phyloP scores from a whole-genome alignment of 2,888 invertebrate species.

The Mylabris sibirica region DNA sequence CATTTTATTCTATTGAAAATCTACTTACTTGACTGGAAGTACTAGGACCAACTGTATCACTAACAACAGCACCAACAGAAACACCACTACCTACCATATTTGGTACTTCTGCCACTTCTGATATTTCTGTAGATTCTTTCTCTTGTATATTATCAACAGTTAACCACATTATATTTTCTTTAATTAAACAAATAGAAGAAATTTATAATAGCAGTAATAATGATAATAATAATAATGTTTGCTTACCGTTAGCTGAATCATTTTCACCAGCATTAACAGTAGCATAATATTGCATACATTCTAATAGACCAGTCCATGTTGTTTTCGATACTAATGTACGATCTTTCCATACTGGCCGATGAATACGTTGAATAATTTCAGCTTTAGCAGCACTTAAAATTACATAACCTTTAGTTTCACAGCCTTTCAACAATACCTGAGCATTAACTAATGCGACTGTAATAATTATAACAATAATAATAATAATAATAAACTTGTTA shows the following conservation, averaged over 20 bases:
- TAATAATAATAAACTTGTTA: neutral
- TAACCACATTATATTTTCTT: conserved; percentile 96
- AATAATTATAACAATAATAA: too few relatives aligned
- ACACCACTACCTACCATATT: conserved; percentile 93
- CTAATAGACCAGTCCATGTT: conserved; percentile 93
- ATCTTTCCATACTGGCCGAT: conserved; percentile 89
- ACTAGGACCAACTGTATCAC: conserved; percentile 85
- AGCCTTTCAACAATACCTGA: conserved; percentile 93
- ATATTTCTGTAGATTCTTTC: conserved; percentile 79
- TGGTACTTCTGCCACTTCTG: conserved; percentile 83
- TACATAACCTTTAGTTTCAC: conserved; percentile 96
- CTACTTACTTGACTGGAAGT: conserved; percentile 62
- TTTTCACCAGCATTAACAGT: conserved; percentile 87
- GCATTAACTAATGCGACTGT: conserved; percentile 89
- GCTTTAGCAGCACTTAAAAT: conserved; percentile 96
- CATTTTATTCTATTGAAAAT: too few relatives aligned
- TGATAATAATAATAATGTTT: neutral
- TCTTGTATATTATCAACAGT: conserved; percentile 93
- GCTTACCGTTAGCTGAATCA: conserved; percentile 62
- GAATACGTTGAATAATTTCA: conserved; percentile 87
- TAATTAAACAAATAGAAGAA: conserved; percentile 40
- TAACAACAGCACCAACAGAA: conserved; percentile 96
- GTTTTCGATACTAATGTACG: conserved; percentile 89
- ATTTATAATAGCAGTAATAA: conserved; percentile 26
- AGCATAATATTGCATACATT: conserved; percentile 99